phyloP scores from a whole-genome alignment of 2,888 invertebrate genomes.

The Malthinus flaveolus region DNA sequence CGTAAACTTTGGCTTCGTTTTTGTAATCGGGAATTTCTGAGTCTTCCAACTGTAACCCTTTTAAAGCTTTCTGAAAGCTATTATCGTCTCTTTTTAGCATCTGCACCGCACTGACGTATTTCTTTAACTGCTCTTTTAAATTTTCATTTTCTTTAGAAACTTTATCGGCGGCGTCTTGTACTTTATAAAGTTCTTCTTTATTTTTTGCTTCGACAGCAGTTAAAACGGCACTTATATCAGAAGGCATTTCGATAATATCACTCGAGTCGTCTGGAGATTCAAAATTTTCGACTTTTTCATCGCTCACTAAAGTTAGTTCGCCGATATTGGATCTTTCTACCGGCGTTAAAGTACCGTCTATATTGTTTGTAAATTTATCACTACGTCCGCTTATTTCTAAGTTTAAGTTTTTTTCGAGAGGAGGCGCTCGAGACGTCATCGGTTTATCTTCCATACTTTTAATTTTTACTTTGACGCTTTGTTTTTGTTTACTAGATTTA shows the following conservation, averaged over 20 bases:
- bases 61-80: conserved; percentile 48
- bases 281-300: conserved; percentile 43
- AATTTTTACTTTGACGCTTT: conserved; percentile 8
- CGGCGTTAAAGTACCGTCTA: conserved; percentile 54
- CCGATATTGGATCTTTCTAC: conserved; percentile 54
- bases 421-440: neutral
- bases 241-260: conserved; percentile 48
- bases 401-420: conserved; percentile 40
- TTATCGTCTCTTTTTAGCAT: conserved; percentile 66
- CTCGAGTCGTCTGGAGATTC: conserved; percentile 45
- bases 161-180: conserved; percentile 45
- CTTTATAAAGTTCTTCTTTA: conserved; percentile 45
- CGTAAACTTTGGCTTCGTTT: conserved; percentile 78
- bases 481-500: neutral
- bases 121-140: conserved; percentile 80
- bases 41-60: conserved; percentile 47
- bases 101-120: conserved; percentile 88
- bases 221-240: conserved; percentile 51
- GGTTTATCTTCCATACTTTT: conserved; percentile 22
- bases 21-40: conserved; percentile 56
- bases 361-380: conserved; percentile 42
- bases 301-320: conserved; percentile 56
- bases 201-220: conserved; percentile 50
- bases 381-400: conserved; percentile 49
- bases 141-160: conserved; percentile 75